Evolutionary conservation across 2,113 vertebrate species (phyloP), one percentile per base, ranked within the genome.

Genomic region (Podilymbus podiceps): DNA sequence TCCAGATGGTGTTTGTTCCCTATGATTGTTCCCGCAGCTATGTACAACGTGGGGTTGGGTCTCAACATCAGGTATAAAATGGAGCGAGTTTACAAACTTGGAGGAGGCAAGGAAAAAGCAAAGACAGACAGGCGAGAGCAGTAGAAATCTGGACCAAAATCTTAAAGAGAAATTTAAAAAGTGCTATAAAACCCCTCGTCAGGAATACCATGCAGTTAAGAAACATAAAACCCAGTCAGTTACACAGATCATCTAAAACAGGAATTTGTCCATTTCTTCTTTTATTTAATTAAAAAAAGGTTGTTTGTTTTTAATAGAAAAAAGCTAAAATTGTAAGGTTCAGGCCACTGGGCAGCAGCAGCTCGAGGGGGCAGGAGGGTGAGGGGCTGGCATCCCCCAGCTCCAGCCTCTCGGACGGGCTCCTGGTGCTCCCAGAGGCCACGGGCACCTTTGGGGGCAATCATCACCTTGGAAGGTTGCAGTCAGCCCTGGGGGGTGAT

Each of bases 11-110:
- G 93, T 93, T 97, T 80, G 95, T 95, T 98, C 95, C 97, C 96
- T 95, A 49, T 97, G 98, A 98, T 98, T 98, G 98, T 98, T 98
- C 97, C 98, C 90, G 97, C 98, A 98, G 97, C 89, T 98, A 98
- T 97, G 96, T 98, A 98, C 98, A 98, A 95, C 1, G 56, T 94
- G 93, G 95, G 97, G 91, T 93, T 74, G 93, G 91, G 92, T 91
- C 96, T 97, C 96, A 82, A 96, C 95, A 80, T 96, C 96, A 95
- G 94, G 83, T 98, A 95, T 49, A 97, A 98, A 97, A 98, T 89
- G 96, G 94, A 85, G 81, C 59, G 21, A 92, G 90, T 97, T 97
- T 97, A 97, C 96, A 97, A 97, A 97, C 80, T 69, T 68, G 53
- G 85, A 81, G 78, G 85, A 96, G 91, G 91, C 94, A 88, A 89